Base-by-base conservation (phyloP, 2,797 vertebrate genomes). In the Scolopax bukidnonensis region DNA sequence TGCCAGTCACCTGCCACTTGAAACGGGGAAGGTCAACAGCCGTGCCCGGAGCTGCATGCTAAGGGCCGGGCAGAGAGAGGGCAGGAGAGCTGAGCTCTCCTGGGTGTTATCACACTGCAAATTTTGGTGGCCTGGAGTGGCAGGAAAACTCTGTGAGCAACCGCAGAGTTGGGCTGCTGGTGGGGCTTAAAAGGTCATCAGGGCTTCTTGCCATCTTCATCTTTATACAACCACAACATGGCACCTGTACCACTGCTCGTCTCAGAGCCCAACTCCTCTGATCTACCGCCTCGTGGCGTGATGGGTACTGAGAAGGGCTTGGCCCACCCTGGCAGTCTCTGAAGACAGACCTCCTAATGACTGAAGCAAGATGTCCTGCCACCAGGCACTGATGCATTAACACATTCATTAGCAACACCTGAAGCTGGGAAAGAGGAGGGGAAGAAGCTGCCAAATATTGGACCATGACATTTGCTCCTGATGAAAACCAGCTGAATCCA, bases 191-290 rank as follows among this genome's bases (percentile, higher is more conserved):
- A 91, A 94, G 54, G 45, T 56, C 68, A 57, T 32, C 13, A 63
- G 75, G 23, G 32, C 14, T 75, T 50, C 79, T 87, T 71, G 61
- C 40, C 28, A 16, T 48, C 68, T 87, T 80, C 3, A 6, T 43
- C 27, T 89, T 81, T 56, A 4, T 2, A 15, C 12, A 89, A 56
- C n/a, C 41, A 76, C 41, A 71, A 50, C 1, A 2, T 36, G 25
- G 41, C 56, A 74, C 38, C 43, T 0, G 3, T 23, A 27, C 41
- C 4, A 2, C 2, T 0, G 61, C 82, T 71, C 4, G 2, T 73
- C 76, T 88, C 69, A 56, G 73, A 80, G n/a, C 89, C 43, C 84
- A 68, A 64, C 51, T 84, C 75, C 86, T 94, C 87, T 81, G 73
- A 90, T 81, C 85, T 63, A 47, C 54, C 0, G 10, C 79, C 89